phyloP scores from a whole-genome alignment of 2,797 vertebrate species.

The Lithobates sylvaticus region DNA sequence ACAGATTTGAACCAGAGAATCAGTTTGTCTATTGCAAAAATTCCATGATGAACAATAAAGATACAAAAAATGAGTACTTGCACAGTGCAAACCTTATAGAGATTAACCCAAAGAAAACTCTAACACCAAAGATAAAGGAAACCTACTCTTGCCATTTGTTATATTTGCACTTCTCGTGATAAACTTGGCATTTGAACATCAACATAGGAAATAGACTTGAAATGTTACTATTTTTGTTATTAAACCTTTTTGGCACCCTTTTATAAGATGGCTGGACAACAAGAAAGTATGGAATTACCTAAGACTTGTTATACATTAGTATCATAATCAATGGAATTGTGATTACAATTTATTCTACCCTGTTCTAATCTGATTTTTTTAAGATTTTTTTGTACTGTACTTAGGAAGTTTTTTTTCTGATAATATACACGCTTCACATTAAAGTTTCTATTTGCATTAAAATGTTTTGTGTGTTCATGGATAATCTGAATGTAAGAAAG shows the following conservation, averaged over 20 bases:
- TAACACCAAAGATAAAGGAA: constrained; percentile 46
- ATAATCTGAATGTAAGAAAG: background rate
- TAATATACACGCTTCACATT: constrained; percentile 63
- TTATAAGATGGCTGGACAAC: constrained; percentile 33
- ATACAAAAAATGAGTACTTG: constrained; percentile 9
- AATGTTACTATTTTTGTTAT: background rate
- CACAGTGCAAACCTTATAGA: constrained; percentile 9
- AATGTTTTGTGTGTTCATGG: constrained; percentile 2
- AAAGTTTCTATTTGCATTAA: constrained; percentile 70
- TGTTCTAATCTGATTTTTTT: constrained; percentile 60
- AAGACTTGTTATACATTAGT: background rate
- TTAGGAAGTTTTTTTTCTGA: constrained; percentile 40
- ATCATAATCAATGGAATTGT: constrained; percentile 48
- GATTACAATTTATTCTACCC: constrained; percentile 47
- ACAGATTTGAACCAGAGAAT: background rate
- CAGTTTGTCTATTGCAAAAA: too few species aligned
- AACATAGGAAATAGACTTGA: background rate
- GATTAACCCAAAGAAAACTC: constrained; percentile 44
- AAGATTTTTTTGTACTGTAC: constrained; percentile 48
- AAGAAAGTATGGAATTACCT: background rate
- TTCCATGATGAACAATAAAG: background rate
- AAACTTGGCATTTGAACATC: background rate
- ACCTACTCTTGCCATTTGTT: background rate
- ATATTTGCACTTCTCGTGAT: background rate
- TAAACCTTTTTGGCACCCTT: constrained; percentile 23